Evolutionary conservation across 2,888 invertebrate genomes (phyloP).

Genomic region (Cordilura impudica): DNA sequence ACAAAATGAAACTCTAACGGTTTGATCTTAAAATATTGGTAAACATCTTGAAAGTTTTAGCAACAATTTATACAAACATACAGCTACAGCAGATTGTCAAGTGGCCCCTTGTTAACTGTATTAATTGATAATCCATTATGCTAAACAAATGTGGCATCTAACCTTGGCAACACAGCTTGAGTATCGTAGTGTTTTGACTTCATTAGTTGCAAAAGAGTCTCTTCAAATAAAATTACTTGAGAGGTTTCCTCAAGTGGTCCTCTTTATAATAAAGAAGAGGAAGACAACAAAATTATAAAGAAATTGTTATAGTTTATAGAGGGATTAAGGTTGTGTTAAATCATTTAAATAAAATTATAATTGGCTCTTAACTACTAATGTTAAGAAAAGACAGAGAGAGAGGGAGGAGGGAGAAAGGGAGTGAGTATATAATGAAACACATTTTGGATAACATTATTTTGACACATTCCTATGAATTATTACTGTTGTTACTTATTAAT

Average conservation of each 20-base stretch:
- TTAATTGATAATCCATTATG: conserved; percentile 61
- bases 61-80: conserved; percentile 3
- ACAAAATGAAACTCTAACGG: conserved; percentile 18
- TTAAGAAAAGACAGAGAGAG: conserved; percentile 5
- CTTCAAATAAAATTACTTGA: conserved; percentile 51
- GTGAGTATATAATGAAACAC: not conserved
- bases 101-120: conserved; percentile 58
- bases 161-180: conserved; percentile 42
- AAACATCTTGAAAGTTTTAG: conserved; percentile 29
- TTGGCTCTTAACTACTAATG: conserved; percentile 19
- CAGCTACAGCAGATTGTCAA: conserved; percentile 12
- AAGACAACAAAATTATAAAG: not conserved
- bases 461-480: not conserved
- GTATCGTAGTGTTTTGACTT: conserved; percentile 51
- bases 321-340: not conserved
- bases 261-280: conserved; percentile 2
- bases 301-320: conserved; percentile 19
- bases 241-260: conserved; percentile 42
- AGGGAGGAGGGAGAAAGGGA: not conserved
- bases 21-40: conserved; percentile 24
- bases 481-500: too few species aligned
- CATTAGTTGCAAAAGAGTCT: conserved; percentile 53
- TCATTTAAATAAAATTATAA: conserved; percentile 15
- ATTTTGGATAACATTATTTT: not conserved
- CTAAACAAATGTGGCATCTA: conserved; percentile 52